Base-by-base conservation (phyloP, 2,113 vertebrate species). In the Recurvirostra avosetta region DNA sequence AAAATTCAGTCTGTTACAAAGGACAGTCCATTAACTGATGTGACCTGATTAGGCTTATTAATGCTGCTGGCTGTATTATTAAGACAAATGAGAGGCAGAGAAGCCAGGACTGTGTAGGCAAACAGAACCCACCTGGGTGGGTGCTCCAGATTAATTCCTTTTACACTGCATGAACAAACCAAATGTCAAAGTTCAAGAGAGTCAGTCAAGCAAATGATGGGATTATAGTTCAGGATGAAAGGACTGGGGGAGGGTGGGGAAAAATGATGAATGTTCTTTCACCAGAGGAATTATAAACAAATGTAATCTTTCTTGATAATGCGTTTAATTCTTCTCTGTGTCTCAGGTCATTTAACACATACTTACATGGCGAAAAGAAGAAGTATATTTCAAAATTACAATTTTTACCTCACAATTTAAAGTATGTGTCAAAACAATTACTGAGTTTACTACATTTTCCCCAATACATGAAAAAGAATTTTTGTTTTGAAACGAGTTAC, bases 181-280 rank as follows among this genome's bases (percentile, higher is more conserved):
- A 80, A 84, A 94, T 61, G 43, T 47, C 58, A 92, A 85, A 90
- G 90, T 88, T 93, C 65, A 92, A 80, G 61, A 67, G 27, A 88
- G 21, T 17, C 55, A 63, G 55, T 75, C 63, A 75, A 88, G 71
- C 52, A 95, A 89, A 67, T 75, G 30, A 92, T 61, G 40, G 73
- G 13, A 88, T 87, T 92, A 88, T n/a, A 91, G 88, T 90, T 96
- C 56, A 90, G 63, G 73, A 80, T 55, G 38, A 94, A 97, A 96
- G 90, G 1, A 34, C 47, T 52, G 8, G 21, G 27, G 18, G 29
- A 38, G 5, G 20, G 11, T 1, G 2, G 14, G 11, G 19, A 91
- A 15, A 36, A 76, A 80, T 45, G 16, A 56, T 9, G 5, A 96
- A 90, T 86, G 32, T 3, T 66, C 34, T 79, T 96, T 94, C 38